These are phyloP conservation scores for Oriolus oriolus DNA, from an alignment of 2,113 vertebrate species.

Conservation along the genomic window DNA sequence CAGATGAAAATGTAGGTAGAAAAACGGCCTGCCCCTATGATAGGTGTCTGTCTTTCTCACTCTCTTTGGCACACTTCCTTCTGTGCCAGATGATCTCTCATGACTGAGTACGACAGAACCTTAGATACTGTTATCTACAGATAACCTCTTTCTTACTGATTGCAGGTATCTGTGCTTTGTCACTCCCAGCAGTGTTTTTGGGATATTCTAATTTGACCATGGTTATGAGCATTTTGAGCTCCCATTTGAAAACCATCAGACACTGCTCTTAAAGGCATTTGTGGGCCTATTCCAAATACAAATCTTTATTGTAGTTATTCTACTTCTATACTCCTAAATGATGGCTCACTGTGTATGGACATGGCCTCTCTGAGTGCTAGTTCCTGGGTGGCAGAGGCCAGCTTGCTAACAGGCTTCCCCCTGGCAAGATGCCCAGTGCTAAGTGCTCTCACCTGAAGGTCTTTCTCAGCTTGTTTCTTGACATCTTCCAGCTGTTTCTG, in stretches of 20 bases:
- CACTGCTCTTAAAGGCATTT: not conserved
- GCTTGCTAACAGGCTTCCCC: not conserved
- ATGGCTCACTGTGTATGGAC: not conserved
- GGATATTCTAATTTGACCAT: not conserved
- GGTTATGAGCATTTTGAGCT: not conserved
- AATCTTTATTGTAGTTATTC: not conserved
- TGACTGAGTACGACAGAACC: not conserved
- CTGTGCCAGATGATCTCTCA: not conserved
- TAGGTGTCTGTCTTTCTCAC: not conserved
- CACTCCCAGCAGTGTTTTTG: not conserved
- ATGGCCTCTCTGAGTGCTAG: not conserved
- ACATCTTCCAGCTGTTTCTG: conserved; percentile 76
- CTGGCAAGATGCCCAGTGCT: not conserved
- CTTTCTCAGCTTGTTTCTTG: conserved; percentile 69
- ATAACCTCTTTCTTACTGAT: not conserved
- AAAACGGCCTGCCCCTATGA: not conserved
- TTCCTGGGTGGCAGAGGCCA: not conserved
- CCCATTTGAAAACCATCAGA: not conserved
- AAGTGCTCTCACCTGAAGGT: conserved; percentile 75
- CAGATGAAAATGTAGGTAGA: not conserved
- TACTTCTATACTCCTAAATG: not conserved
- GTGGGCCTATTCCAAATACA: not conserved
- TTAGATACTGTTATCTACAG: not conserved
- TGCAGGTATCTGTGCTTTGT: not conserved
- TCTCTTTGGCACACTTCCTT: not conserved